phyloP scores from a whole-genome alignment of 2,888 invertebrate genomes.

The Branchipolynoe longqiensis region DNA sequence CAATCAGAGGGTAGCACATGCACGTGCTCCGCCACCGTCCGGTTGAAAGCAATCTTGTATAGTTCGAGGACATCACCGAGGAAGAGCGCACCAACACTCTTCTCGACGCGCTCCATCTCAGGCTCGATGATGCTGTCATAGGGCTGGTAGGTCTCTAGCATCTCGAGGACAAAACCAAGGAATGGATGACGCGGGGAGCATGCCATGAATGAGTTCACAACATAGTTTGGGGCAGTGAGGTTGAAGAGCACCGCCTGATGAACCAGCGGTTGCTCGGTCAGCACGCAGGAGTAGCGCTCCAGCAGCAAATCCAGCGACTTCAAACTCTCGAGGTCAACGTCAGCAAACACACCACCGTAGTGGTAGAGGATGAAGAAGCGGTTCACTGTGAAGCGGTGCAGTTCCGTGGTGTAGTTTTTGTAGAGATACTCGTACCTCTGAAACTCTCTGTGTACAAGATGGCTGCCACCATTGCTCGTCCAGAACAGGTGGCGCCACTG shows the following conservation, averaged over 20 bases:
- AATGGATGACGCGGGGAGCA: constrained; percentile 17
- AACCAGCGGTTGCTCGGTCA: constrained; percentile 23
- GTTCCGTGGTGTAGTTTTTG: neutral
- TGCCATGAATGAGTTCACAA: constrained; percentile 39
- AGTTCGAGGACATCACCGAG: constrained; percentile 34
- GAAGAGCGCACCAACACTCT: constrained; percentile 30
- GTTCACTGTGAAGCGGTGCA: constrained; percentile 22
- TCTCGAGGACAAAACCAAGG: neutral
- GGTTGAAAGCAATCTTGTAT: constrained; percentile 24
- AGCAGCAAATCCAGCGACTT: neutral
- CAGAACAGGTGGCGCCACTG: constrained; percentile 22
- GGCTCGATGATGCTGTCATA: constrained; percentile 17
- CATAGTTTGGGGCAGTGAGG: constrained; percentile 11
- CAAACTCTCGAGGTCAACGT: constrained; percentile 19
- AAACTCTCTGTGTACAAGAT: neutral
- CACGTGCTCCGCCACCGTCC: constrained; percentile 1
- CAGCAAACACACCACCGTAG: constrained; percentile 18
- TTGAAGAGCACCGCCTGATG: constrained; percentile 8
- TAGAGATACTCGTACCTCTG: neutral
- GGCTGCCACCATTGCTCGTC: neutral
- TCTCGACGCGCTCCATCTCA: constrained; percentile 13
- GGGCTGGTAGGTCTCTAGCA: constrained; percentile 29
- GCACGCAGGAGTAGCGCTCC: neutral
- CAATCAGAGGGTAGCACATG: constrained; percentile 27
- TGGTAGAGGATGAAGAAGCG: constrained; percentile 37